A percentile compares a stretch with the other conserved stretches of the same genome.
phyloP scores from a whole-genome alignment of 2,113 vertebrate species.

The Symphodus melops region DNA sequence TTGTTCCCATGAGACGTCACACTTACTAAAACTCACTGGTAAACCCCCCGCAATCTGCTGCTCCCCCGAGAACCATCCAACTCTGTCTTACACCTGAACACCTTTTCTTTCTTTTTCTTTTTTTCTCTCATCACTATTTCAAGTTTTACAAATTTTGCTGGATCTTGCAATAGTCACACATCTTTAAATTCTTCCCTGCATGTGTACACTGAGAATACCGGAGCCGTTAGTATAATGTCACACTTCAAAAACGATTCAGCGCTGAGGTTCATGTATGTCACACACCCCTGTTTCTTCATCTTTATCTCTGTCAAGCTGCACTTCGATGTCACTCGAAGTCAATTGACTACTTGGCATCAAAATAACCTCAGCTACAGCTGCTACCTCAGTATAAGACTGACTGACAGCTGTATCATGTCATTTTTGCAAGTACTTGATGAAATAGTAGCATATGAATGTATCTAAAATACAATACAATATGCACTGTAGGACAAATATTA shows the following conservation, averaged over 20 bases:
- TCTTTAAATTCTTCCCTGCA: not conserved
- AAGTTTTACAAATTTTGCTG: slow-evolving; percentile 1
- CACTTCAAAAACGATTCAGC: not conserved
- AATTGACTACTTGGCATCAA: slow-evolving; percentile 6
- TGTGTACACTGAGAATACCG: not conserved
- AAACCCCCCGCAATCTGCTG: slow-evolving; percentile 25
- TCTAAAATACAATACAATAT: not conserved
- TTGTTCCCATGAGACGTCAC: slow-evolving; percentile 68
- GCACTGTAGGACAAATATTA: not conserved
- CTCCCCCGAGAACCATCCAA: slow-evolving; percentile 22
- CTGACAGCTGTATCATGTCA: not conserved
- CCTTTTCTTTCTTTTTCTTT: slow-evolving; percentile 12
- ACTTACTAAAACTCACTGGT: slow-evolving; percentile 58
- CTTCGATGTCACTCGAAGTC: slow-evolving; percentile 12
- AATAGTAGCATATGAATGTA: not conserved
- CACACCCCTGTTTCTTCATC: slow-evolving; percentile 1
- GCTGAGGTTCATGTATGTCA: not conserved
- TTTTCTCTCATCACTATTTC: slow-evolving; percentile 11
- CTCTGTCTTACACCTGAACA: slow-evolving; percentile 10
- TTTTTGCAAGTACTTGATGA: not conserved
- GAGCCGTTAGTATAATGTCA: not conserved
- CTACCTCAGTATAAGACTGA: not conserved
- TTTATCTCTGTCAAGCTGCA: not conserved
- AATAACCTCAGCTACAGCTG: not conserved
- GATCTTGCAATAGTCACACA: not conserved